phyloP scores from a whole-genome alignment of 2,797 vertebrate species.

The Oryzias sinensis region DNA sequence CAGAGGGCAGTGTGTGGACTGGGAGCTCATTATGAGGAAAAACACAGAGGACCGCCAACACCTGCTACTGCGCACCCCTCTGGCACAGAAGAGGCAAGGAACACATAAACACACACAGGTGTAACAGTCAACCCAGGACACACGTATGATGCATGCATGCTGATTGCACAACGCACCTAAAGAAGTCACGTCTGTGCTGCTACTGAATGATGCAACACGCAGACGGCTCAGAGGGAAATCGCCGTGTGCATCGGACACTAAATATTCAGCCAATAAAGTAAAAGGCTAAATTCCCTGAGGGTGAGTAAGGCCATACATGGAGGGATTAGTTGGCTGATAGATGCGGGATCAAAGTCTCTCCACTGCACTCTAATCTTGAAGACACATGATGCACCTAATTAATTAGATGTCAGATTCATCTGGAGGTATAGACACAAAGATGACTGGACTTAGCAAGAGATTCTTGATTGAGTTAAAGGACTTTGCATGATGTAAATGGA shows the following conservation, averaged over 20 bases:
- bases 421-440: slow-evolving; percentile 6
- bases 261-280: slow-evolving; percentile 26
- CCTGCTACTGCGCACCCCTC: slow-evolving; percentile 58
- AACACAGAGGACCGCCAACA: slow-evolving; percentile 55
- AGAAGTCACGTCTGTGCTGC: slow-evolving; percentile 2
- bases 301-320: slow-evolving; percentile 36
- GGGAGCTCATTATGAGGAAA: slow-evolving; percentile 68
- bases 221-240: slow-evolving; percentile 19
- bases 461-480: neutral
- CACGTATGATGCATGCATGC: slow-evolving; percentile 8
- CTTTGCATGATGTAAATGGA: neutral
- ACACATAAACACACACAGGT: slow-evolving; percentile 41
- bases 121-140: slow-evolving; percentile 19
- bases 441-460: slow-evolving; percentile 10
- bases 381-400: slow-evolving; percentile 39
- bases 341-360: slow-evolving; percentile 47
- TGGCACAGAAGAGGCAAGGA: slow-evolving; percentile 41
- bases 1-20: slow-evolving; percentile 44
- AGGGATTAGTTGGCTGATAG: slow-evolving; percentile 50
- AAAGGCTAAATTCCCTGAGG: slow-evolving; percentile 22
- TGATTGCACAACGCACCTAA: slow-evolving; percentile 29
- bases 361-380: slow-evolving; percentile 32
- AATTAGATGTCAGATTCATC: slow-evolving; percentile 33
- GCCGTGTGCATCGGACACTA: slow-evolving; percentile 2
- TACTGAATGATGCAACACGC: slow-evolving; percentile 46